Evolutionary conservation across 2,113 vertebrate genomes (phyloP).

Genomic region (Chaetodon trifascialis): DNA sequence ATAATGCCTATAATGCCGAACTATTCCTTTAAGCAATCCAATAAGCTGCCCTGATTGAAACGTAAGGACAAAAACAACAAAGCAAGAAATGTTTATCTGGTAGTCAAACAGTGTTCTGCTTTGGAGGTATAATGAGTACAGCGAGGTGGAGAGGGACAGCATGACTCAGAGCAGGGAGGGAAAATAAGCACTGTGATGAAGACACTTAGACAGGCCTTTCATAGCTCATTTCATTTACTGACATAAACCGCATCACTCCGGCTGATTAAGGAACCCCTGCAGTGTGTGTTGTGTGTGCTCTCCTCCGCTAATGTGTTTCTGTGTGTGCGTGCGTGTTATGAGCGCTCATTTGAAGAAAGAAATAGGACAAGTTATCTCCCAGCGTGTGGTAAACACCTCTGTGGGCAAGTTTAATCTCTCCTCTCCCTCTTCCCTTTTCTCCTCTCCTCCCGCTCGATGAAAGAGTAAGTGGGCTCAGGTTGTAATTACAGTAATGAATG

Average conservation of each 20-base stretch:
- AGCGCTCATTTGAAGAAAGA: constrained; percentile 30
- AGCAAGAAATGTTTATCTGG: constrained; percentile 43
- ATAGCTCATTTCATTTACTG: constrained; percentile 48
- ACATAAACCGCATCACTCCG: constrained; percentile 56
- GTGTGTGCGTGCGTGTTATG: background rate
- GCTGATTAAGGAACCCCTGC: constrained; percentile 46
- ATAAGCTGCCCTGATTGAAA: constrained; percentile 10
- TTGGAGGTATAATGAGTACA: constrained; percentile 38
- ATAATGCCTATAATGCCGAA: background rate
- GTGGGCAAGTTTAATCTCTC: constrained; percentile 49
- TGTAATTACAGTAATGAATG: constrained; percentile 86
- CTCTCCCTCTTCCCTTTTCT: constrained; percentile 58
- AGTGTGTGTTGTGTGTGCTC: constrained; percentile 16
- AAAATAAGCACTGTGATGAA: constrained; percentile 59
- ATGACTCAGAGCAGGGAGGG: constrained; percentile 52
- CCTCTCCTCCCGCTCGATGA: constrained; percentile 71
- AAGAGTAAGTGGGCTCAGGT: constrained; percentile 77
- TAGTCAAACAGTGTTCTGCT: constrained; percentile 36
- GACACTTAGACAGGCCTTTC: constrained; percentile 55
- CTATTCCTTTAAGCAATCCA: constrained; percentile 4
- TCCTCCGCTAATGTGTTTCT: constrained; percentile 3
- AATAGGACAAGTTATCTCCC: constrained; percentile 34
- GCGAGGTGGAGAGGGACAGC: constrained; percentile 12
- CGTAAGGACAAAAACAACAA: constrained; percentile 16
- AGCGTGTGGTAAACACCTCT: constrained; percentile 60